Evolutionary conservation across 2,888 invertebrate species (phyloP), one percentile per base, ranked within the genome.

Genomic region (Aromia moschata): DNA sequence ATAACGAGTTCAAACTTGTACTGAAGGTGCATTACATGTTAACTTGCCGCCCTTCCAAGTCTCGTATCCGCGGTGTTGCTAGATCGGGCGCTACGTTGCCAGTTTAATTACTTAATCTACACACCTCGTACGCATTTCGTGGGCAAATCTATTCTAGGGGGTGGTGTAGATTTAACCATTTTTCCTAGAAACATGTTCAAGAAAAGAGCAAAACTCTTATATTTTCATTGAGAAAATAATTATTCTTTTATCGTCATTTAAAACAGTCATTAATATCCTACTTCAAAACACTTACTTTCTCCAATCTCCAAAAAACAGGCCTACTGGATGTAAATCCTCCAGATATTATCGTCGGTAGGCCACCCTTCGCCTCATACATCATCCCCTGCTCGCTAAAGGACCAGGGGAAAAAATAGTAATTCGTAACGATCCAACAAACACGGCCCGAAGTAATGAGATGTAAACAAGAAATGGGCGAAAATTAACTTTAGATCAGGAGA

Each of bases 401-500:
- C 33, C 5, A 33, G 33, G 10, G 33, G 3, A 33, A 43, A 12
- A 43, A 17, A 43, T 43, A 7, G 43, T 11, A 5, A 25, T 43
- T 43, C 10, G 20, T 25, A 38, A 38, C 20, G 49, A 38, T 11
- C 12, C 36, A 49, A 25, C 38, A 51, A 40, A 31, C 51, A 51
- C 10, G 5, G 30, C 30, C 40, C 17, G 25, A n/a, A 38, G 51
- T 40, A 51, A 51, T 51, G 51, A 40, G 40, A 40, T 51, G 51
- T 51, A 51, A 51, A 38, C 51, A 51, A 38, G 38, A 51, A 51
- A 51, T 51, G 51, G 17, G 51, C 25, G 51, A 30, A 14, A 51
- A 51, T 51, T 51, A 51, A 40, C 40, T 51, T 25, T 40, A 51
- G 40, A 51, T 51, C 15, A 15, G 30, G 40, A 51, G 51, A 51